Conservation (phyloP, 2,888 invertebrate genomes). For the Nomada goodeniana region DNA sequence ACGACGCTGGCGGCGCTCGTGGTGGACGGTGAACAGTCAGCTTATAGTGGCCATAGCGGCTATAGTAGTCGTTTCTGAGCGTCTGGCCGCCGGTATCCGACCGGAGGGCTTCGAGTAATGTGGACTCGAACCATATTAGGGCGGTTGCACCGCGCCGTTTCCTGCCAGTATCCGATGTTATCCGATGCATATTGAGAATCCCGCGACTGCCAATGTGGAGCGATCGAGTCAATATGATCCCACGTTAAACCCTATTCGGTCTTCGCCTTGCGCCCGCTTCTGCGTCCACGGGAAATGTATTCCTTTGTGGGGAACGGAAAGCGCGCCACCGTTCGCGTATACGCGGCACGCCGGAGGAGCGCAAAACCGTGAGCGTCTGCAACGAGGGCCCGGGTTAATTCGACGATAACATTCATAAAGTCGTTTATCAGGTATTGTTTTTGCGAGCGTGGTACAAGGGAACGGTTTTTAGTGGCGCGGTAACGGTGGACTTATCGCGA, state of each 20-base stretch:
- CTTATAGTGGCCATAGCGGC: conserved; percentile 37
- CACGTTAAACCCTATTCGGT: conserved; percentile 72
- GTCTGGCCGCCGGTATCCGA: conserved; percentile 57
- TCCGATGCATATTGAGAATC: conserved; percentile 73
- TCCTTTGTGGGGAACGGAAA: conserved; percentile 35
- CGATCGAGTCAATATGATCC: conserved; percentile 72
- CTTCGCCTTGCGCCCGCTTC: conserved; percentile 34
- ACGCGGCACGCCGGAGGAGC: background rate
- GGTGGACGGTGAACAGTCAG: conserved; percentile 3
- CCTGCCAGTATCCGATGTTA: conserved; percentile 71
- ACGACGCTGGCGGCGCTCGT: conserved; percentile 28
- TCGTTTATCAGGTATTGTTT: conserved; percentile 54
- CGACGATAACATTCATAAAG: conserved; percentile 57
- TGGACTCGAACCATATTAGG: conserved; percentile 81
- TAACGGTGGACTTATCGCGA: conserved; percentile 18
- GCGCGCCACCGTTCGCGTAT: background rate
- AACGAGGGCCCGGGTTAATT: conserved; percentile 18
- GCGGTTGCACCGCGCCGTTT: conserved; percentile 72
- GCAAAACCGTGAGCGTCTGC: background rate
- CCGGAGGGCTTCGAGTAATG: conserved; percentile 76
- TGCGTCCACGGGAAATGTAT: conserved; percentile 52
- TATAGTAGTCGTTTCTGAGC: conserved; percentile 61
- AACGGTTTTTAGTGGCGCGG: conserved; percentile 9
- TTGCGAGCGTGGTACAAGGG: background rate
- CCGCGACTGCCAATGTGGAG: conserved; percentile 72